Evolutionary conservation across 2,113 vertebrate species (phyloP).

Genomic region (Oenanthe melanoleuca): DNA sequence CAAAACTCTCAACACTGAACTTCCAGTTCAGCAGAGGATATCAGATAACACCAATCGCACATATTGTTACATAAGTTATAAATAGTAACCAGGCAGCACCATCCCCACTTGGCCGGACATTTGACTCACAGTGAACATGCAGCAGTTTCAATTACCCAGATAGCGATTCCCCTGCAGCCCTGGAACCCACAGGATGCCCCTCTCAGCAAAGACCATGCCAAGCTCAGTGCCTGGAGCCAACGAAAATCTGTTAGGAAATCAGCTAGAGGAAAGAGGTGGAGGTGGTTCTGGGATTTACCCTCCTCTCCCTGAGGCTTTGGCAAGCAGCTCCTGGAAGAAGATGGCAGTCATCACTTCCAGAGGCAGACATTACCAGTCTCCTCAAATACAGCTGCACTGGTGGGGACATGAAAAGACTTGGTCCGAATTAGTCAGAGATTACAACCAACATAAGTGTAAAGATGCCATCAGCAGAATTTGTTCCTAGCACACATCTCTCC

Average conservation of each 20-base stretch:
- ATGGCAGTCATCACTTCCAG: slow-evolving; percentile 19
- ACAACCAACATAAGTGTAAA: slow-evolving; percentile 13
- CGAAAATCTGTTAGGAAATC: slow-evolving; percentile 25
- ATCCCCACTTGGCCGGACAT: slow-evolving; percentile 43
- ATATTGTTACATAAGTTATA: neutral
- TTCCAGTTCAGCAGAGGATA: neutral
- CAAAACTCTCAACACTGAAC: neutral
- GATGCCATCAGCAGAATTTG: slow-evolving; percentile 35
- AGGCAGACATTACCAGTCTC: neutral
- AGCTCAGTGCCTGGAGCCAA: neutral
- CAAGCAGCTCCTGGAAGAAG: slow-evolving; percentile 7
- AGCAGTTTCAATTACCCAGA: neutral
- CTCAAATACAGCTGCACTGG: neutral
- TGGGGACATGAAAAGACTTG: slow-evolving; percentile 45
- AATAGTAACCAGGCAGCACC: slow-evolving; percentile 43
- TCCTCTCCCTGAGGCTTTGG: slow-evolving; percentile 15
- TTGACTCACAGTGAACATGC: neutral
- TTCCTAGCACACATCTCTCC: neutral
- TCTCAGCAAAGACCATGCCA: slow-evolving; percentile 10
- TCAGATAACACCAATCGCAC: neutral
- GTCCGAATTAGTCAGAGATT: slow-evolving; percentile 34
- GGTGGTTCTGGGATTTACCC: neutral
- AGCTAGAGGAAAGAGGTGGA: slow-evolving; percentile 6
- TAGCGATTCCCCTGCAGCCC: neutral
- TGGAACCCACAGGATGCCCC: neutral